phyloP scores from a whole-genome alignment of 1,140 invertebrate species.

The Helicoverpa armigera region DNA sequence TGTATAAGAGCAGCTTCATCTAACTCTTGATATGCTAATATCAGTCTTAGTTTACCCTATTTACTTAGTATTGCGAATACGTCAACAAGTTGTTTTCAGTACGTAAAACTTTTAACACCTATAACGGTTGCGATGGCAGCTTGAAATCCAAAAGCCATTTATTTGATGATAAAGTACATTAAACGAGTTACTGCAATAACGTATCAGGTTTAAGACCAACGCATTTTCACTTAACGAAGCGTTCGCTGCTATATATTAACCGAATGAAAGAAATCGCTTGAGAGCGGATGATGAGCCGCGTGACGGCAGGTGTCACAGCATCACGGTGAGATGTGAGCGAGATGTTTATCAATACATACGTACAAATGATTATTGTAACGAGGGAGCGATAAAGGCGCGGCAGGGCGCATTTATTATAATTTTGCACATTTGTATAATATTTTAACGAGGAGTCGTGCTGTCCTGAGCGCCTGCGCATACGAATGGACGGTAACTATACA shows the following conservation, averaged over 20 bases:
- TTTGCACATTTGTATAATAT: conserved; percentile 40
- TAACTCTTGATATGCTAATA: too few species aligned
- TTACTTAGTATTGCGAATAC: too few species aligned
- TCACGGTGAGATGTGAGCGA: not conserved
- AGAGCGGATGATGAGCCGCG: not conserved
- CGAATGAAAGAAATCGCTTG: not conserved
- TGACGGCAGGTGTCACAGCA: conserved; percentile 13
- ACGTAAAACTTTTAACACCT: too few species aligned
- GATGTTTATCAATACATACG: conserved; percentile 31
- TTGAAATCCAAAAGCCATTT: too few species aligned
- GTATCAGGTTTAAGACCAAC: conserved; percentile 16
- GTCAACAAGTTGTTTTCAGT: too few species aligned
- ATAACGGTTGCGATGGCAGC: too few species aligned
- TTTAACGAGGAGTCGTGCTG: conserved; percentile 25
- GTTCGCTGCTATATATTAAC: not conserved
- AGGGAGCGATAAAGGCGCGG: conserved; percentile 6
- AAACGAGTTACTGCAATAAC: conserved; percentile 3
- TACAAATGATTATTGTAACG: conserved; percentile 35
- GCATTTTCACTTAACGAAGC: conserved; percentile 11
- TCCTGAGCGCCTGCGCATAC: not conserved
- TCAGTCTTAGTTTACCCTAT: too few species aligned
- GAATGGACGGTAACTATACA: conserved; percentile 5
- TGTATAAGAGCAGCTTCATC: too few species aligned
- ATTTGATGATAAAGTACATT: not conserved
- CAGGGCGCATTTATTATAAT: conserved; percentile 38